These are phyloP conservation scores for Sinocyclocheilus maitianheensis DNA, from an alignment of 2,113 vertebrate species.

Conservation along the genomic window DNA sequence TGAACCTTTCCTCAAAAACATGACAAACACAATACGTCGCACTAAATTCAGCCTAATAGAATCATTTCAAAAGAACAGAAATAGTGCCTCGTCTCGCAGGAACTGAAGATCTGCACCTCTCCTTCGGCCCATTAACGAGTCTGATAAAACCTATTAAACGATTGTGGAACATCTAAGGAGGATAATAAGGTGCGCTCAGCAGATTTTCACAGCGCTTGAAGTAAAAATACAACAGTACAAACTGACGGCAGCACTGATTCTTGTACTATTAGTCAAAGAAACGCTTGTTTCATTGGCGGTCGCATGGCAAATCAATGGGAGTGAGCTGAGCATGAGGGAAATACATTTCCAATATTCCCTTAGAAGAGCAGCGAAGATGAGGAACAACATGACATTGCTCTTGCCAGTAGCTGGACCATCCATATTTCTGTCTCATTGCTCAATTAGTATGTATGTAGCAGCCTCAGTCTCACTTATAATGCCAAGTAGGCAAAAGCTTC, in stretches of 20 bases:
- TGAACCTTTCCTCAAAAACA: neutral
- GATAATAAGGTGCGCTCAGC: conserved; percentile 27
- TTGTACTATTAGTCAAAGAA: conserved; percentile 20
- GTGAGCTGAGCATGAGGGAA: neutral
- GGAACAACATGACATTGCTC: conserved; percentile 26
- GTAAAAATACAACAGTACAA: conserved; percentile 28
- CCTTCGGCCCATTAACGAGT: neutral
- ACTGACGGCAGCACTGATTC: neutral
- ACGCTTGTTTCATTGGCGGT: neutral
- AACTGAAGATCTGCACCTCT: neutral
- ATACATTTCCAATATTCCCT: conserved; percentile 23
- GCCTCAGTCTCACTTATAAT: conserved; percentile 44
- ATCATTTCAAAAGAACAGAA: conserved; percentile 10
- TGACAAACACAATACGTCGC: conserved; percentile 1
- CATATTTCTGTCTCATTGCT: conserved; percentile 24
- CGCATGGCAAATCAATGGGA: conserved; percentile 12
- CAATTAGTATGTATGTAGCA: conserved; percentile 24
- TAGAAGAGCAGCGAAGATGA: conserved; percentile 30
- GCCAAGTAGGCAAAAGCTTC: conserved; percentile 43
- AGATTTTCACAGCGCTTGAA: neutral
- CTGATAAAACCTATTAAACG: conserved; percentile 34
- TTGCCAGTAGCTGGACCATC: conserved; percentile 23
- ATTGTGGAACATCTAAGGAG: conserved; percentile 43
- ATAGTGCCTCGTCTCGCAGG: neutral
- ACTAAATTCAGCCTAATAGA: conserved; percentile 7